Percentiles rank a stretch among this genome's conserved stretches.
Conservation (phyloP, 2,888 invertebrate genomes). For the Nemurella pictetii region DNA sequence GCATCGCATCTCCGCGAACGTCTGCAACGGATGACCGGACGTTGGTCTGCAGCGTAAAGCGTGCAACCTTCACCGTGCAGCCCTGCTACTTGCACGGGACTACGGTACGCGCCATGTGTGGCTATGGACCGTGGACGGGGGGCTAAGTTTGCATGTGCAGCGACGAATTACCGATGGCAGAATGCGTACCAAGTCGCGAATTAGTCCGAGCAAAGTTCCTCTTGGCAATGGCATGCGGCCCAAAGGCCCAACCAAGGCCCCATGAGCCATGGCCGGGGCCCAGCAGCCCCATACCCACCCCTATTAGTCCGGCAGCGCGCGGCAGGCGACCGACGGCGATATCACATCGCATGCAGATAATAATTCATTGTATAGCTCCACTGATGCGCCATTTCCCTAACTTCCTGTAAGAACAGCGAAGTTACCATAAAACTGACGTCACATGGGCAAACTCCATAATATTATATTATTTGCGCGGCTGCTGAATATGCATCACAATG, state of each 20-base stretch:
- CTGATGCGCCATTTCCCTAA: background rate
- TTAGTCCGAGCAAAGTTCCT: background rate
- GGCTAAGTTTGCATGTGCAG: too few relatives aligned
- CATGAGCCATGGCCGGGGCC: too few relatives aligned
- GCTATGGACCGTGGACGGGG: too few relatives aligned
- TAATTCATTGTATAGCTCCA: background rate
- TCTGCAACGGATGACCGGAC: background rate
- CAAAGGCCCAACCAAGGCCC: background rate
- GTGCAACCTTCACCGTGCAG: too few relatives aligned
- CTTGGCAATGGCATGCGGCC: background rate
- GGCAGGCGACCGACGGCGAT: too few relatives aligned
- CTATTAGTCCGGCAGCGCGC: background rate
- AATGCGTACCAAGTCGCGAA: too few relatives aligned
- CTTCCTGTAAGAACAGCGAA: background rate
- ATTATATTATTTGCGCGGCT: background rate
- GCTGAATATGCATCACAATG: constrained; percentile 11
- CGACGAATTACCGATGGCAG: too few relatives aligned
- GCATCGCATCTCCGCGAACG: background rate
- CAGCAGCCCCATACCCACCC: background rate
- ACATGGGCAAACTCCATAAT: background rate
- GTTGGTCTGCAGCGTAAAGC: too few relatives aligned
- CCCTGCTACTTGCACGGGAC: too few relatives aligned
- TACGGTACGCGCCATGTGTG: too few relatives aligned
- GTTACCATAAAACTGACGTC: background rate
- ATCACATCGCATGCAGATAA: background rate